Evolutionary conservation across 2,888 invertebrate genomes (phyloP), one percentile per base, ranked within the genome.

Genomic region (Drosophila kanekoi): DNA sequence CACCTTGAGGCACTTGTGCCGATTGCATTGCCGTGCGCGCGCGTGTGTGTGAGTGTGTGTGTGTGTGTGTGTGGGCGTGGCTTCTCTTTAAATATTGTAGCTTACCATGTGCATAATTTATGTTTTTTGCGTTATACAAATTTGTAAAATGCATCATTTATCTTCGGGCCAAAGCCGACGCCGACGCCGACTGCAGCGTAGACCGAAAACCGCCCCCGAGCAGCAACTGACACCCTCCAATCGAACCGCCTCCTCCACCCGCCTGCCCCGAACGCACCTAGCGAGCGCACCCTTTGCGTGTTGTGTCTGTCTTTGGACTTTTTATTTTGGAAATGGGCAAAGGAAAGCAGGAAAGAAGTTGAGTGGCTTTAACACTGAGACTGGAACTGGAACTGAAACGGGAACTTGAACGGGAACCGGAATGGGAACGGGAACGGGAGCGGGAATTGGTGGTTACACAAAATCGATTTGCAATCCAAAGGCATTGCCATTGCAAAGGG

Each of bases 141-240:
- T 79, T 84, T 87, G 72, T 72, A 75, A 77, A 84, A 77, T 79
- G 81, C 84, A 84, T 84, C 87, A 81, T 87, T 87, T 87, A 85
- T 85, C 84, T 87, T 84, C 61, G 43, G 63, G 62, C 37, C 64
- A 59, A 63, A 71, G 60, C 43, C 63, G 37, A 47, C 53, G 43
- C 28, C 58, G 69, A 38, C 54, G 28, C 28, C 32, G 60, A 41
- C 40, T 44, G 41, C 35, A 41, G 37, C 52, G 43, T 8, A 13
- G 23, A 38, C 23, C 14, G 13, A 40, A 65, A 71, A 53, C 43
- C 60, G 47, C 56, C 60, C 73, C 54, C 49, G 28, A 28, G 28
- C 28, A 62, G 51, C 35, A 49, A 45, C 65, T 40, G 37, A 35
- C 58, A 69, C 57, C 66, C 72, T 61, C 37, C 38, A 49, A 53